Evolutionary conservation across 2,113 vertebrate species (phyloP).

Genomic region (Crotalus viridis): DNA sequence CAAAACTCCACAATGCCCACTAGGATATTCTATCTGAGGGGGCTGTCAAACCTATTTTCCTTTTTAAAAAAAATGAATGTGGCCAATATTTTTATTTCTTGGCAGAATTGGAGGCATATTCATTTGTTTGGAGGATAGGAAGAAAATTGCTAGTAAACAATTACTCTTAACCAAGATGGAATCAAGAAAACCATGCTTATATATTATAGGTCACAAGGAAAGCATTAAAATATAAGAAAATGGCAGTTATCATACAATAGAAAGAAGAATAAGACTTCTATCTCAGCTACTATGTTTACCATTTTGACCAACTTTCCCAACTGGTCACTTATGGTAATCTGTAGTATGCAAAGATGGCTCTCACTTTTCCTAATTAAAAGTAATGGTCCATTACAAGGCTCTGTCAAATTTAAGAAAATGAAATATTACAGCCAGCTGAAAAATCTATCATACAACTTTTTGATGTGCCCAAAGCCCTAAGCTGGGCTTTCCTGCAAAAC

Average conservation of each 20-base stretch:
- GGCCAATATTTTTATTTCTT: background rate
- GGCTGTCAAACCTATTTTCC: background rate
- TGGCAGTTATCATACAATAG: background rate
- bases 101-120: background rate
- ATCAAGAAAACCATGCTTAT: background rate
- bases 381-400: background rate
- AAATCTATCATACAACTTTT: background rate
- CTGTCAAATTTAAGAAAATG: background rate
- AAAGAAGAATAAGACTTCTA: background rate
- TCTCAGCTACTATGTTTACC: background rate
- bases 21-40: background rate
- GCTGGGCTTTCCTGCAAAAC: background rate
- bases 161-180: background rate
- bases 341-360: background rate
- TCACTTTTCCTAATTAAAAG: background rate
- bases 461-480: background rate
- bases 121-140: background rate
- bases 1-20: background rate
- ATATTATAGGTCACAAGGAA: background rate
- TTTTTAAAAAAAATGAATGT: background rate
- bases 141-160: background rate
- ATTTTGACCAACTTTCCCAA: background rate
- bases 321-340: background rate
- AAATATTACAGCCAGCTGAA: background rate
- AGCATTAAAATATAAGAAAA: no score